Conservation (phyloP, 2,797 vertebrate genomes). For the Leuciscus waleckii region DNA sequence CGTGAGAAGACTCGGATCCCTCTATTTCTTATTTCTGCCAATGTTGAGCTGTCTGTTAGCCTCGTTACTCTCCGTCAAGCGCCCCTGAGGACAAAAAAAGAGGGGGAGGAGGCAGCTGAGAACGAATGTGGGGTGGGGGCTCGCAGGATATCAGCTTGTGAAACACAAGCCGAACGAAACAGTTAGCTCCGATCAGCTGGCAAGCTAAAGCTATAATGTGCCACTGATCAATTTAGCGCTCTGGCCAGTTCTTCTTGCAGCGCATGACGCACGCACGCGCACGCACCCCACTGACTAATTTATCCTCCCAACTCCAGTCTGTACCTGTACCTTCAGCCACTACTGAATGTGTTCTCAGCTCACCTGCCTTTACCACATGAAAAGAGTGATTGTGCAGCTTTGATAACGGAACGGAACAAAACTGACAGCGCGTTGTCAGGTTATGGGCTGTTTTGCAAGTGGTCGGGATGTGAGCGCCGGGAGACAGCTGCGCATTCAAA, state of each 20-base stretch:
- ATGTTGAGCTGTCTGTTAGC: constrained; percentile 63
- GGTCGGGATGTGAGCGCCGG: constrained; percentile 11
- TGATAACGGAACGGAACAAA: constrained; percentile 7
- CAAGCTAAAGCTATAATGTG: constrained; percentile 71
- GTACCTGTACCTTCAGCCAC: constrained; percentile 42
- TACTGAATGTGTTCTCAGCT: constrained; percentile 10
- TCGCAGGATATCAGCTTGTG: constrained; percentile 55
- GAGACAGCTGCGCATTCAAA: constrained; percentile 48
- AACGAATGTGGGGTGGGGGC: constrained; percentile 56
- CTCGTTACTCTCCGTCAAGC: constrained; percentile 68
- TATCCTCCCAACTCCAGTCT: constrained; percentile 31
- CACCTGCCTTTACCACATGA: constrained; percentile 23
- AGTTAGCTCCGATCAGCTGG: constrained; percentile 63
- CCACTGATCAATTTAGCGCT: constrained; percentile 62
- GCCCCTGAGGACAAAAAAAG: constrained; percentile 69
- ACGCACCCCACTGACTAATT: constrained; percentile 51
- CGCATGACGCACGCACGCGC: constrained; percentile 74
- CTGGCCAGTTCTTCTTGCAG: constrained; percentile 65
- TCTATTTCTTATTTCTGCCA: constrained; percentile 68
- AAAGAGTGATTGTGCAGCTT: not conserved
- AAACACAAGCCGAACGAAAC: constrained; percentile 58
- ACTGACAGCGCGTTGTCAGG: constrained; percentile 22
- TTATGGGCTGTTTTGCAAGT: constrained; percentile 28
- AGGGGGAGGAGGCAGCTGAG: constrained; percentile 63
- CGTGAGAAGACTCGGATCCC: constrained; percentile 68